Conservation (phyloP, 1,140 invertebrate genomes). For the Delia radicum region DNA sequence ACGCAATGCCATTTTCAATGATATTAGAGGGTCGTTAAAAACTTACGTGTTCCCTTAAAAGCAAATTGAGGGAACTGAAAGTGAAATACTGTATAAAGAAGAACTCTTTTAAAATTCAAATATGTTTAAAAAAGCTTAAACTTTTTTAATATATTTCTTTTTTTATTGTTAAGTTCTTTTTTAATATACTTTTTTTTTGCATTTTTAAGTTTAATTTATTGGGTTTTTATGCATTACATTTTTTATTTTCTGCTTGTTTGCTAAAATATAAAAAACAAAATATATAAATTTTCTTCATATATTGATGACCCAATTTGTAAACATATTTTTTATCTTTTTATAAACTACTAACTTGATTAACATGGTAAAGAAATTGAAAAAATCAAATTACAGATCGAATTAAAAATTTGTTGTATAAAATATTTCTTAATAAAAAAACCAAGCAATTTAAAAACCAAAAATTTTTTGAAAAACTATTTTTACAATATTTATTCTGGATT, state of each 20-base stretch:
- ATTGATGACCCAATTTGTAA: conserved; percentile 19
- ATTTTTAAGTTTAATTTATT: conserved; percentile 14
- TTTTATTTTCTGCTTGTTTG: neutral
- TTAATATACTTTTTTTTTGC: neutral
- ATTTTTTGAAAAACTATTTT: too few relatives aligned
- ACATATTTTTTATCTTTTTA: neutral
- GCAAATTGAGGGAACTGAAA: neutral
- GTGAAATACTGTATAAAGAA: neutral
- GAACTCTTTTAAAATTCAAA: neutral
- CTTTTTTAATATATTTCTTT: neutral
- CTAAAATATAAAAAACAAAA: too few relatives aligned
- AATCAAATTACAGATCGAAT: too few relatives aligned
- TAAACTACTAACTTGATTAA: too few relatives aligned
- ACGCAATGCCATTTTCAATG: conserved; percentile 23
- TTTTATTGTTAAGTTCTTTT: neutral
- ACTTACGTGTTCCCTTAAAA: neutral
- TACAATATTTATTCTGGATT: too few relatives aligned
- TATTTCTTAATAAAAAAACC: too few relatives aligned
- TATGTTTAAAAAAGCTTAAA: neutral
- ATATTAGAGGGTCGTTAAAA: conserved; percentile 21
- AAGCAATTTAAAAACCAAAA: too few relatives aligned
- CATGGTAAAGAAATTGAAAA: too few relatives aligned
- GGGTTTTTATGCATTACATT: conserved; percentile 17
- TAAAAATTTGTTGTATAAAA: too few relatives aligned
- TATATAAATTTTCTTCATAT: conserved; percentile 5